Conservation (phyloP, 2,113 vertebrate species). For the Rhynchomys soricoides region DNA sequence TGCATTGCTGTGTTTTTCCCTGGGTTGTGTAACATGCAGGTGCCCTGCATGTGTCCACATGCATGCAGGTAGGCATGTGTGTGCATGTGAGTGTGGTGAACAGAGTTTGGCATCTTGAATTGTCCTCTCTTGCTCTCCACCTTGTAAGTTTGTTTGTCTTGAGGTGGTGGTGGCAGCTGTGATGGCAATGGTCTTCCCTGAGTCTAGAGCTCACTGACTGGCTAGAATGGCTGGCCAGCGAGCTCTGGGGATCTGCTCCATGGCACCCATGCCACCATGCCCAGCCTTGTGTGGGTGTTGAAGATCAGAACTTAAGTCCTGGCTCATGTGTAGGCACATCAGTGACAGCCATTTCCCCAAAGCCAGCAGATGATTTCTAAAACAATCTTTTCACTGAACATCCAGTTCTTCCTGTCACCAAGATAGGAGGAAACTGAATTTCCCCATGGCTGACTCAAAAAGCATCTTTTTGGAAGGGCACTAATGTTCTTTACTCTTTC, state of each 20-base stretch:
- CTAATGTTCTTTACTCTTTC: slow-evolving; percentile 29
- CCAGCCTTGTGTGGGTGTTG: background rate
- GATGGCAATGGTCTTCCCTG: background rate
- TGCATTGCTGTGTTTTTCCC: no score
- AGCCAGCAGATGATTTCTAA: slow-evolving; percentile 48
- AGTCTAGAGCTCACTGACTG: background rate
- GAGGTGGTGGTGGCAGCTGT: background rate
- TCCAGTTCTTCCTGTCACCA: slow-evolving; percentile 64
- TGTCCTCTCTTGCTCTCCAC: no score
- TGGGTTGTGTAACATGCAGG: background rate
- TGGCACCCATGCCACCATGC: no score
- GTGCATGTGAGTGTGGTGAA: background rate
- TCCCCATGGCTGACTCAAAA: background rate
- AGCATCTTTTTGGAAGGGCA: slow-evolving; percentile 31
- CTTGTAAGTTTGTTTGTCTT: background rate
- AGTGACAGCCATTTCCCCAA: background rate
- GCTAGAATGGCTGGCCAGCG: background rate
- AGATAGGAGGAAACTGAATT: slow-evolving; percentile 52
- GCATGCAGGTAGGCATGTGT: background rate
- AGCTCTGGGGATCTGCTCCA: no score
- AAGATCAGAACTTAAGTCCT: background rate
- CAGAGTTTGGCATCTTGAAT: background rate
- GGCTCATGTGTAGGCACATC: background rate
- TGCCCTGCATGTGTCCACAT: background rate
- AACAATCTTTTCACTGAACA: slow-evolving; percentile 72